phyloP scores from a whole-genome alignment of 2,113 vertebrate genomes.

The Clarias macrocephalus region DNA sequence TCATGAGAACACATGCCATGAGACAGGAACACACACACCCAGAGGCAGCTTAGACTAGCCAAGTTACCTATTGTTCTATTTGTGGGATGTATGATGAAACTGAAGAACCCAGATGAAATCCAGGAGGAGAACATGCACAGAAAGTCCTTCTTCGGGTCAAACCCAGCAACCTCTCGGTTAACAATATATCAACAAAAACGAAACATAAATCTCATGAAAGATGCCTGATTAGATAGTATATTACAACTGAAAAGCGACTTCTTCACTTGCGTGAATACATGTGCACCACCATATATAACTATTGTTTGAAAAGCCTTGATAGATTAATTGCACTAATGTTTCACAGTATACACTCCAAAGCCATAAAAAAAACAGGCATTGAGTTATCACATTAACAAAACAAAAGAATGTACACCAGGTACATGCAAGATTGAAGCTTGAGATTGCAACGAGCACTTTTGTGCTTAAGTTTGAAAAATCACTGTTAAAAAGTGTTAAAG shows the following conservation, averaged over 20 bases:
- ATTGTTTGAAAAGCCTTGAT: not conserved
- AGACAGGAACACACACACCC: not conserved
- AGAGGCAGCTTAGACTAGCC: not conserved
- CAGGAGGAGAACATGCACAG: slow-evolving; percentile 4
- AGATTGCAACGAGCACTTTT: not conserved
- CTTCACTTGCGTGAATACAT: not conserved
- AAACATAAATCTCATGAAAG: not conserved
- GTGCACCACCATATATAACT: not conserved
- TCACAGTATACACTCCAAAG: slow-evolving; percentile 30
- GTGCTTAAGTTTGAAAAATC: slow-evolving; percentile 32
- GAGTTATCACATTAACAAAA: slow-evolving; percentile 41
- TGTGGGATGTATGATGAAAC: slow-evolving; percentile 1
- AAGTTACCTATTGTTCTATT: not conserved
- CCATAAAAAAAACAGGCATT: slow-evolving; percentile 7
- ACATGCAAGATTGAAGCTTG: not conserved
- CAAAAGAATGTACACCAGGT: not conserved
- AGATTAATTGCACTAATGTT: not conserved
- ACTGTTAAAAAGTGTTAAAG: not conserved
- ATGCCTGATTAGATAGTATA: too few species aligned
- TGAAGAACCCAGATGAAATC: slow-evolving; percentile 37
- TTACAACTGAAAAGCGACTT: not conserved
- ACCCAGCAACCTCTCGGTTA: not conserved
- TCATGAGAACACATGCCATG: not conserved
- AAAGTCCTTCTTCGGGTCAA: not conserved
- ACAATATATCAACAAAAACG: not conserved